Conservation (phyloP, 1,140 invertebrate genomes). For the Camponotus vicinus region DNA sequence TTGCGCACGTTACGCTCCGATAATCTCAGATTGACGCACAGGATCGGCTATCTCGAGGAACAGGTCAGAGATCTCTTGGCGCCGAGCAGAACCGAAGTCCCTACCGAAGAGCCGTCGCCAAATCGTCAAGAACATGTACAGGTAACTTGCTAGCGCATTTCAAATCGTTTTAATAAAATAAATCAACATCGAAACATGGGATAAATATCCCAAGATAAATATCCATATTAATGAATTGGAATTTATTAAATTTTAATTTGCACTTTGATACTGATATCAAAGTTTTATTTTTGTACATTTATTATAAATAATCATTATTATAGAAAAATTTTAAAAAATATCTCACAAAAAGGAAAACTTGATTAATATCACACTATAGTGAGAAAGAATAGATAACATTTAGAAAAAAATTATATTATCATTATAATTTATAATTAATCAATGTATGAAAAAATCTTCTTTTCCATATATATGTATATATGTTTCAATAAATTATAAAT, state of each 20-base stretch:
- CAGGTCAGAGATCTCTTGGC: conserved; percentile 91
- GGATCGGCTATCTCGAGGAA: conserved; percentile 95
- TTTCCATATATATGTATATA: not conserved
- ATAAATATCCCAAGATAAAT: not conserved
- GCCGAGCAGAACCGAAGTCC: conserved; percentile 77
- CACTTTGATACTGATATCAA: not conserved
- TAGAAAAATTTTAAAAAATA: conserved; percentile 17
- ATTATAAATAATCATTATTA: not conserved
- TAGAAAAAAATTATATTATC: no score
- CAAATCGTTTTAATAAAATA: not conserved
- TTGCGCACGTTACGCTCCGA: conserved; percentile 90
- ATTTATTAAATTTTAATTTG: conserved; percentile 8
- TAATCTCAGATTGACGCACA: conserved; percentile 93
- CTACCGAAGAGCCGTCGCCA: conserved; percentile 64
- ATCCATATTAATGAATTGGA: not conserved
- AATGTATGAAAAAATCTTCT: no score
- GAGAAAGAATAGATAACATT: no score
- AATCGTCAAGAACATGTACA: conserved; percentile 79
- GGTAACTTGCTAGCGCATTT: conserved; percentile 65
- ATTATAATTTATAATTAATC: no score
- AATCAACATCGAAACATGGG: not conserved
- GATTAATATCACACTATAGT: not conserved
- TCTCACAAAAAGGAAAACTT: not conserved
- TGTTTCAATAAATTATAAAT: not conserved
- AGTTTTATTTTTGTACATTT: conserved; percentile 6